Percentiles rank a stretch among this genome's conserved stretches.
These are phyloP conservation scores for Argopecten irradians DNA, from an alignment of 1,140 invertebrate species.

Conservation along the genomic window DNA sequence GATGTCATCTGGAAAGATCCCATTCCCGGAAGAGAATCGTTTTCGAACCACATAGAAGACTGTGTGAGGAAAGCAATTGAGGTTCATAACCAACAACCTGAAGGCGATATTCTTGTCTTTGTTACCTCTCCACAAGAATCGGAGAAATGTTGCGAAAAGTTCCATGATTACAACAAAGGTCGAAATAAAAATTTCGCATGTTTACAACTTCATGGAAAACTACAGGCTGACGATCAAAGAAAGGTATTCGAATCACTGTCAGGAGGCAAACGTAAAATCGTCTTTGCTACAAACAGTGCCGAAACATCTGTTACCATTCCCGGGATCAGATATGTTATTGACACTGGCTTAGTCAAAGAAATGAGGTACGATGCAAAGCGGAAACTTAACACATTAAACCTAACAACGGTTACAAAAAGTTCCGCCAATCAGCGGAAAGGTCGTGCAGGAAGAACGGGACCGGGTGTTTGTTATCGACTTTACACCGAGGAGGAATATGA, in stretches of 20 bases:
- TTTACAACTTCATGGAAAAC: slow-evolving; percentile 93
- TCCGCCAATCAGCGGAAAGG: slow-evolving; percentile 74
- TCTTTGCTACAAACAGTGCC: slow-evolving; percentile 75
- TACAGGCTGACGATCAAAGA: slow-evolving; percentile 97
- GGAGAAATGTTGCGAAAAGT: slow-evolving; percentile 63
- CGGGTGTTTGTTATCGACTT: slow-evolving; percentile 70
- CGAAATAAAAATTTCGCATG: slow-evolving; percentile 50
- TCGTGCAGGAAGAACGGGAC: slow-evolving; percentile 68
- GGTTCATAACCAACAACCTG: slow-evolving; percentile 92
- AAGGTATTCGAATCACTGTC: slow-evolving; percentile 64
- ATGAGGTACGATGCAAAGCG: slow-evolving; percentile 67
- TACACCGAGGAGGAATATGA: slow-evolving; percentile 65
- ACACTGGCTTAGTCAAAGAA: slow-evolving; percentile 73
- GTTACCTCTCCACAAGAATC: slow-evolving; percentile 82
- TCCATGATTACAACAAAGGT: slow-evolving; percentile 40
- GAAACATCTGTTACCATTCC: slow-evolving; percentile 76
- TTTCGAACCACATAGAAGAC: slow-evolving; percentile 93
- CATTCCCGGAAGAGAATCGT: slow-evolving; percentile 87
- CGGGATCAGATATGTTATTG: slow-evolving; percentile 73
- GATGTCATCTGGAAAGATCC: slow-evolving; percentile 93
- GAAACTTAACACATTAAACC: slow-evolving; percentile 63
- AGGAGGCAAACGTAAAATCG: slow-evolving; percentile 66
- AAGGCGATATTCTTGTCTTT: slow-evolving; percentile 97
- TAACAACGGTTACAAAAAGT: slow-evolving; percentile 63
- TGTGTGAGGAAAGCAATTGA: slow-evolving; percentile 96